A percentile compares a stretch with the other conserved stretches of the same genome.
Evolutionary conservation across 2,888 invertebrate genomes (phyloP).

Genomic region (Pseudanteris insignis): DNA sequence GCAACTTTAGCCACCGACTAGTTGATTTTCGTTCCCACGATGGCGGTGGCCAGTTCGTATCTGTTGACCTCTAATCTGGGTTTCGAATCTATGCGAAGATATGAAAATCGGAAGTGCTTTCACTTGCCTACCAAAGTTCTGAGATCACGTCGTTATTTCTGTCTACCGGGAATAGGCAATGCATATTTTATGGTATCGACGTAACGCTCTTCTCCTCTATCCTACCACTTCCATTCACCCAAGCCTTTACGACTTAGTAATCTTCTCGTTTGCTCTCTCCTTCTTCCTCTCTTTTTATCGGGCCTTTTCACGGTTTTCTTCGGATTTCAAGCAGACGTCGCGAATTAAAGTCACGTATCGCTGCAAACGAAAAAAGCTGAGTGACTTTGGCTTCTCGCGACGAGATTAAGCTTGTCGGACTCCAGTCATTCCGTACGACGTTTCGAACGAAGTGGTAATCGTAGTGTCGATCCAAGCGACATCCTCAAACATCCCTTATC

Average conservation of each 20-base stretch:
- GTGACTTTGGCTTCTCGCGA: conserved; percentile 41
- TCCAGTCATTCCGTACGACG: conserved; percentile 32
- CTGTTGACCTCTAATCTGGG: too few species aligned
- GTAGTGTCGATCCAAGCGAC: conserved; percentile 36
- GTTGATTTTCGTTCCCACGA: too few species aligned
- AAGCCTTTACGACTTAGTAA: too few species aligned
- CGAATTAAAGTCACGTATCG: conserved; percentile 44
- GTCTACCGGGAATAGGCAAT: conserved; percentile 54
- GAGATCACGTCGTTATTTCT: conserved; percentile 52
- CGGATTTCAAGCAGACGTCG: conserved; percentile 28
- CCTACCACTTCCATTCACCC: too few species aligned
- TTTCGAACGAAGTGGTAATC: conserved; percentile 42
- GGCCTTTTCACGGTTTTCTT: conserved; percentile 37
- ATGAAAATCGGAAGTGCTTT: conserved; percentile 55
- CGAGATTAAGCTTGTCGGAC: conserved; percentile 45
- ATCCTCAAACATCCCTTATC: conserved; percentile 35
- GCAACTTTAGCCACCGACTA: too few species aligned
- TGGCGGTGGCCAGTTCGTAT: too few species aligned
- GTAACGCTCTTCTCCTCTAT: too few species aligned
- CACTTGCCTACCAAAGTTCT: conserved; percentile 47
- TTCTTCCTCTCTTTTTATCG: conserved; percentile 34
- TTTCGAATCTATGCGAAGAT: conserved; percentile 48
- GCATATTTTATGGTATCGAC: conserved; percentile 59
- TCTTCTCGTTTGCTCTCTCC: too few species aligned
- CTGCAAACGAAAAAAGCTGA: conserved; percentile 28